Base-by-base conservation (phyloP, 30 jellyfish, hydroid and myxozoan species). In the Hydractinia symbiolongicarpus region DNA sequence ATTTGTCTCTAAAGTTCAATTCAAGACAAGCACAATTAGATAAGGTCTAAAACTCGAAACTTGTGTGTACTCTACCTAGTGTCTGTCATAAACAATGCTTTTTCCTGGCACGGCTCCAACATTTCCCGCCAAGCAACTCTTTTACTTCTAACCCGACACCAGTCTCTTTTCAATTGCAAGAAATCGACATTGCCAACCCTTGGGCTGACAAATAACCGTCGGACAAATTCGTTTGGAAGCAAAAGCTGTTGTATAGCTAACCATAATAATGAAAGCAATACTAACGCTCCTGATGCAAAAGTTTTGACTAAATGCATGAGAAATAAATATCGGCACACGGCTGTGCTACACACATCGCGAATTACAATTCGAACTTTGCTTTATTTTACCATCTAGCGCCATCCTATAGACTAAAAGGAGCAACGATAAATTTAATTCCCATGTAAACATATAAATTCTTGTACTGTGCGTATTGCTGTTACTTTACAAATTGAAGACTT, bases 91-190 rank as follows among this genome's bases (percentile, higher is more conserved):
- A 86, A 81, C 55, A 53, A 70, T 17, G 76, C 84, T 81, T 53
- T 83, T 4, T 87, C 93, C 76, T 74, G 69, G 57, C 98, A 93
- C 4, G 96, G 95, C 11, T 86, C 90, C 11, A 93, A 60, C 83
- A 93, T 84, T 77, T 86, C 98, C 69, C 88, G 79, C 98, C 98
- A 93, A 53, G 81, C 85, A 62, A 87, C 44, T 68, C 83, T 72
- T 57, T 88, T 89, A 54, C 91, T 55, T 68, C 96, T 30, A 13
- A 93, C 92, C 66, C 82, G 76, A 77, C 98, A 93, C 98, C 98
- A 93, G 89, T 93, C 98, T 51, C 89, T 87, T 76, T 87, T 84
- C 49, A 93, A 78, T 53, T 83, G 90, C 52, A 87, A 90, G 58
- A 86, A 86, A 64, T 93, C 95, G 9, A 87, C 95, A 56, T 79